These are phyloP conservation scores for Campodea augens DNA, from an alignment of 1,140 invertebrate genomes.

Conservation along the genomic window DNA sequence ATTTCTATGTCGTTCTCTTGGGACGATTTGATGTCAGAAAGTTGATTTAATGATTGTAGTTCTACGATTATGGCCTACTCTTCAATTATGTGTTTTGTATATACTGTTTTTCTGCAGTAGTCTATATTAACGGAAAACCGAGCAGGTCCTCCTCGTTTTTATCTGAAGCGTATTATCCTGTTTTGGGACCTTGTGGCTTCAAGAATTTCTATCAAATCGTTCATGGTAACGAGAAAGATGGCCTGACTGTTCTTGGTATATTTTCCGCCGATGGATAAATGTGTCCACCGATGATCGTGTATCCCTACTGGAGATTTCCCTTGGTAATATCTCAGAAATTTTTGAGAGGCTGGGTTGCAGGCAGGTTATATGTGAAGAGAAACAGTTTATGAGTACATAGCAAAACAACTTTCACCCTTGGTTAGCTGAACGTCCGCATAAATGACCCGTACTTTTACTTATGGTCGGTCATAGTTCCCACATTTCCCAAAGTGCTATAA, in stretches of 20 bases:
- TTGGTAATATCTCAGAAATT: not conserved
- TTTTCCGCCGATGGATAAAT: conserved; percentile 8
- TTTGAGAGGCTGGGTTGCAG: not conserved
- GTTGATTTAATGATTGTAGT: too few relatives aligned
- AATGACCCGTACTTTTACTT: not conserved
- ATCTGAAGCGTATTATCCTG: too few relatives aligned
- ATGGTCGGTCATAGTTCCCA: conserved; percentile 10
- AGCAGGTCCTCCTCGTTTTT: too few relatives aligned
- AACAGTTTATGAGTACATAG: not conserved
- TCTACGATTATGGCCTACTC: too few relatives aligned
- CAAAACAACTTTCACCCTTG: not conserved
- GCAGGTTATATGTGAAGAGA: not conserved
- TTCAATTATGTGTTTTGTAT: too few relatives aligned
- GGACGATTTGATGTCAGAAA: too few relatives aligned
- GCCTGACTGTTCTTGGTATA: conserved; percentile 19
- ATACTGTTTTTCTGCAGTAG: too few relatives aligned
- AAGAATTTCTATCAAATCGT: not conserved
- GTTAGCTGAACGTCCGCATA: not conserved
- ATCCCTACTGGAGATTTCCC: not conserved
- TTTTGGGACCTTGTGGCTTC: not conserved
- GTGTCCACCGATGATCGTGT: not conserved
- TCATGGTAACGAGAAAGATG: conserved; percentile 15
- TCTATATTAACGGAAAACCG: too few relatives aligned
- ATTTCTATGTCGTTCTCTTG: too few relatives aligned
- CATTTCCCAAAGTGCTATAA: conserved; percentile 21